Percentiles rank a stretch among this genome's conserved stretches.
Conservation (phyloP, 2,113 vertebrate genomes). For the Tamias sibiricus region DNA sequence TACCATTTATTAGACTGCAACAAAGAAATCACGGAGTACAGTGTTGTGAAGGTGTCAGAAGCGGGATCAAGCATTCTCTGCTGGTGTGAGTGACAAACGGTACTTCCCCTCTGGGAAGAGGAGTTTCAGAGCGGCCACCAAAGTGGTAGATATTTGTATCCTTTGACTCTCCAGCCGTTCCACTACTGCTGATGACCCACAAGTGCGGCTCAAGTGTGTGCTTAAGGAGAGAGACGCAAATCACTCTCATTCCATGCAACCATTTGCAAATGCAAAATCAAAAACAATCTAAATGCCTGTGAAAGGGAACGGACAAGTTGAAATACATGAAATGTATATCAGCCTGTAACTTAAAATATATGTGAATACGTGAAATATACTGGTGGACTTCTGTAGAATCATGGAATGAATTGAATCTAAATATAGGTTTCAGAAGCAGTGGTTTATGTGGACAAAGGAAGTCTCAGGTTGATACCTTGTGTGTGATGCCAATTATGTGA, state of each 20-base stretch:
- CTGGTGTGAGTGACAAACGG: background rate
- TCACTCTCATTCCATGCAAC: accelerated
- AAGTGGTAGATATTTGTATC: background rate
- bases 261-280: background rate
- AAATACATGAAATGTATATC: background rate
- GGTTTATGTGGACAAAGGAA: background rate
- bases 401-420: background rate
- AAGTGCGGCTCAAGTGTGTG: background rate
- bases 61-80: background rate
- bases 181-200: background rate
- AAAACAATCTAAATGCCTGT: background rate
- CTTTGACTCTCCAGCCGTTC: background rate
- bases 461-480: background rate
- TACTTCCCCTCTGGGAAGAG: background rate
- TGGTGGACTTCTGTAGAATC: background rate
- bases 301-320: background rate
- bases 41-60: background rate
- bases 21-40: background rate
- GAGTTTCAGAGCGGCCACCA: background rate
- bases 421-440: background rate
- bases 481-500: background rate
- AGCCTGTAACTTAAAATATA: background rate
- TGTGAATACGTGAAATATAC: background rate
- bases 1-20: background rate
- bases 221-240: background rate